Evolutionary conservation across 2,797 vertebrate species (phyloP).

Genomic region (Spinus pinus): DNA sequence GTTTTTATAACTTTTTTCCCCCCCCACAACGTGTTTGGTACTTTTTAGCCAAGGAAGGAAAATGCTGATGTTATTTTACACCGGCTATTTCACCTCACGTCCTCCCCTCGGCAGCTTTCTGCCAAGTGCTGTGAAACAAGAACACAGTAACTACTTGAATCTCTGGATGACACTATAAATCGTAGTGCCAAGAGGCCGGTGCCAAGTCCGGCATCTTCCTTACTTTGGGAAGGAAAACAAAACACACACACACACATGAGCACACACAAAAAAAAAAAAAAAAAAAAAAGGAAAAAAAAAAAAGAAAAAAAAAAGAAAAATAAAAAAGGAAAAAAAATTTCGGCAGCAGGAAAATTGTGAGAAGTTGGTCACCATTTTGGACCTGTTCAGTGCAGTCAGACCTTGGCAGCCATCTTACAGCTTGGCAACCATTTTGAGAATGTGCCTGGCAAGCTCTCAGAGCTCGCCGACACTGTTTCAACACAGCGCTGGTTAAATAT

Average conservation of each 20-base stretch:
- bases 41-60: constrained; percentile 57
- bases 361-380: constrained; percentile 78
- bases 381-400: constrained; percentile 72
- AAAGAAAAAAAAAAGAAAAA: background rate
- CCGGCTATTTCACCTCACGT: constrained; percentile 70
- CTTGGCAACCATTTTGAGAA: constrained; percentile 97
- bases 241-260: background rate
- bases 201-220: constrained; percentile 86
- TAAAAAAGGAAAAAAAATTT: background rate
- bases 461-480: constrained; percentile 80
- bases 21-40: background rate
- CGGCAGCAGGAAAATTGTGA: constrained; percentile 63
- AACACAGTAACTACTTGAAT: constrained; percentile 85
- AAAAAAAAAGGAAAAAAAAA: background rate
- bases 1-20: background rate
- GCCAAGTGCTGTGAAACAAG: constrained; percentile 82
- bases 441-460: constrained; percentile 86
- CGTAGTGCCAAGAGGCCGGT: constrained; percentile 84
- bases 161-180: constrained; percentile 88
- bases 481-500: constrained; percentile 79
- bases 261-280: background rate
- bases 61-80: constrained; percentile 47
- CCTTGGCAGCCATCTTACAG: constrained; percentile 97
- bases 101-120: constrained; percentile 71
- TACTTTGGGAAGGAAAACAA: constrained; percentile 50